phyloP scores from a whole-genome alignment of 2,888 invertebrate species.

The Limnephilus marmoratus region DNA sequence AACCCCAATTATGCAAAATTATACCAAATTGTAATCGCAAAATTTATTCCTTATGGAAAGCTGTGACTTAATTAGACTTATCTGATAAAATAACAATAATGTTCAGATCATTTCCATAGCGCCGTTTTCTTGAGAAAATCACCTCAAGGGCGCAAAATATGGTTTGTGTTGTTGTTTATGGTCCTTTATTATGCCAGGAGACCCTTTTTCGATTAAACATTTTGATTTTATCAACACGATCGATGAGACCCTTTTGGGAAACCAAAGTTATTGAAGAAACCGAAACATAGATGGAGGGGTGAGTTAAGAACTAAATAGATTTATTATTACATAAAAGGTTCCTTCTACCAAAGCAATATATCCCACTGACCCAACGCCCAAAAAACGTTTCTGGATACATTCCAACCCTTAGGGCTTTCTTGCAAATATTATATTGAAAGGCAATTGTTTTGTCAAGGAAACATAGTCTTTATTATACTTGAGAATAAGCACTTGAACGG shows the following conservation, averaged over 20 bases:
- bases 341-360: constrained; percentile 55
- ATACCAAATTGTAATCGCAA: too few species aligned
- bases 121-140: too few species aligned
- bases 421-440: neutral
- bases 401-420: constrained; percentile 39
- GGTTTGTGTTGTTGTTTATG: neutral
- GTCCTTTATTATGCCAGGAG: neutral
- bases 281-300: constrained; percentile 6
- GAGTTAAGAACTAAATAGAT: constrained; percentile 53
- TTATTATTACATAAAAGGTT: constrained; percentile 51
- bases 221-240: neutral
- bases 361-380: constrained; percentile 43
- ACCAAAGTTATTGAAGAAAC: neutral
- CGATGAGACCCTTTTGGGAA: neutral
- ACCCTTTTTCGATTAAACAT: neutral
- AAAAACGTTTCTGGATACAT: constrained; percentile 46
- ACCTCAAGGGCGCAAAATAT: too few species aligned
- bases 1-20: too few species aligned
- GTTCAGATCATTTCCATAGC: too few species aligned
- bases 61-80: too few species aligned
- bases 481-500: neutral
- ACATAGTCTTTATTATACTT: neutral
- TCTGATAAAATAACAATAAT: too few species aligned
- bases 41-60: too few species aligned
- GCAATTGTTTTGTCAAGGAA: neutral